These are phyloP conservation scores for Cotesia congregata DNA, from an alignment of 2,888 invertebrate genomes.

Conservation along the genomic window DNA sequence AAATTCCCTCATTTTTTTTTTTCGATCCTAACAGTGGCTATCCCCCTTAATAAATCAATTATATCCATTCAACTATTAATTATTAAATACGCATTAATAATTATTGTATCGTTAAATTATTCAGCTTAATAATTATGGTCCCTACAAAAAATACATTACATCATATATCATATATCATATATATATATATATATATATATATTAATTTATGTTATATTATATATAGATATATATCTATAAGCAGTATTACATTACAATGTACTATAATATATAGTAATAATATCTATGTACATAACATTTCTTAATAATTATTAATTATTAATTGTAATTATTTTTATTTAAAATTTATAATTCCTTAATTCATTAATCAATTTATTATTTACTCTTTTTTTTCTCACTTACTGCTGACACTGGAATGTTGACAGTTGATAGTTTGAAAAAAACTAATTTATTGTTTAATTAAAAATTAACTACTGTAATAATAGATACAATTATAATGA, in stretches of 20 bases:
- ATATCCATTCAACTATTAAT: background rate
- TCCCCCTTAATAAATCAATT: background rate
- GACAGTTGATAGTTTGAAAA: conserved; percentile 29
- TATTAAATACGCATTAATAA: background rate
- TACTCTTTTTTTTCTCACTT: conserved; percentile 9
- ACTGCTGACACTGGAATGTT: conserved; percentile 52
- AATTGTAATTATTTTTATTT: conserved; percentile 25
- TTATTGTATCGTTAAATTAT: conserved; percentile 17
- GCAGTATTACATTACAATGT: conserved; percentile 55
- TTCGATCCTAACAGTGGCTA: too few species aligned
- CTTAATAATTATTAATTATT: conserved; percentile 20
- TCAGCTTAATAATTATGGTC: conserved; percentile 56
- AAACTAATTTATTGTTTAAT: conserved; percentile 36
- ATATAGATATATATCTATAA: conserved; percentile 55
- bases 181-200: too few species aligned
- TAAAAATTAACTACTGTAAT: conserved; percentile 42
- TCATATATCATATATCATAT: background rate
- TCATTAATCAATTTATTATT: background rate
- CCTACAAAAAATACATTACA: conserved; percentile 67
- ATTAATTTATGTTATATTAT: background rate
- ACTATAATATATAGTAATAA: conserved; percentile 38
- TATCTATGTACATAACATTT: conserved; percentile 56
- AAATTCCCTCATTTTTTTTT: too few species aligned
- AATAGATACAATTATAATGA: conserved; percentile 21
- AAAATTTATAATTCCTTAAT: conserved; percentile 18